A percentile compares a stretch with the other conserved stretches of the same genome.
These are phyloP conservation scores for Dendroctonus ponderosae DNA, from an alignment of 1,140 invertebrate genomes.

Conservation along the genomic window DNA sequence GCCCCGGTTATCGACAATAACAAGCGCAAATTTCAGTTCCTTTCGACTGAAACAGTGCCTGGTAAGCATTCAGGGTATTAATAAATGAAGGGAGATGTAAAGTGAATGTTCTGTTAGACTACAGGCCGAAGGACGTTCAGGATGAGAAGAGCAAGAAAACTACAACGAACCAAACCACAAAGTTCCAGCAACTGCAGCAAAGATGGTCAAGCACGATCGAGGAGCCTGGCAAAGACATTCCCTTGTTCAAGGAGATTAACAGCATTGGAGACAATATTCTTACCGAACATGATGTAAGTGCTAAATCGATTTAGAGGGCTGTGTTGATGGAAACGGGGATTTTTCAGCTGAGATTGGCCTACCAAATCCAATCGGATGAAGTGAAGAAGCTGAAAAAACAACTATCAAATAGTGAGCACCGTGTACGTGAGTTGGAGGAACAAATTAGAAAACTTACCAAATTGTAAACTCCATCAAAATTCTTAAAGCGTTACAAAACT, in stretches of 20 bases:
- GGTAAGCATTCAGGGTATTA: conserved; percentile 9
- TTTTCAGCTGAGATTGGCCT: conserved; percentile 69
- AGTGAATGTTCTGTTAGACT: conserved; percentile 55
- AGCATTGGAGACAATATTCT: conserved; percentile 54
- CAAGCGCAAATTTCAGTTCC: conserved; percentile 80
- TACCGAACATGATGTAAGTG: conserved; percentile 58
- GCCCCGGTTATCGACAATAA: conserved; percentile 61
- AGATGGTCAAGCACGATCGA: conserved; percentile 67
- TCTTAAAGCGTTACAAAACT: background rate
- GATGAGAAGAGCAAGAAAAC: conserved; percentile 72
- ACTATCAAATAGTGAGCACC: conserved; percentile 69
- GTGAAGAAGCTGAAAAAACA: conserved; percentile 71
- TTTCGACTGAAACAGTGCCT: conserved; percentile 77
- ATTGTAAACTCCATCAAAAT: background rate
- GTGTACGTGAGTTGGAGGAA: conserved; percentile 75
- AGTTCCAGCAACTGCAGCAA: conserved; percentile 71
- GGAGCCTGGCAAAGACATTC: conserved; percentile 52
- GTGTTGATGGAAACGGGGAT: background rate
- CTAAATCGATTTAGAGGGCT: background rate
- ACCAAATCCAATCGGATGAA: conserved; percentile 76
- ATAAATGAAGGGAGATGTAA: background rate
- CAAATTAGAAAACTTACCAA: conserved; percentile 58
- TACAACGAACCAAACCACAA: conserved; percentile 71
- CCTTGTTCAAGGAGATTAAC: conserved; percentile 59
- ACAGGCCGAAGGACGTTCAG: conserved; percentile 60